Base-by-base conservation (phyloP, 1,140 invertebrate species). In the Trissolcus basalis region DNA sequence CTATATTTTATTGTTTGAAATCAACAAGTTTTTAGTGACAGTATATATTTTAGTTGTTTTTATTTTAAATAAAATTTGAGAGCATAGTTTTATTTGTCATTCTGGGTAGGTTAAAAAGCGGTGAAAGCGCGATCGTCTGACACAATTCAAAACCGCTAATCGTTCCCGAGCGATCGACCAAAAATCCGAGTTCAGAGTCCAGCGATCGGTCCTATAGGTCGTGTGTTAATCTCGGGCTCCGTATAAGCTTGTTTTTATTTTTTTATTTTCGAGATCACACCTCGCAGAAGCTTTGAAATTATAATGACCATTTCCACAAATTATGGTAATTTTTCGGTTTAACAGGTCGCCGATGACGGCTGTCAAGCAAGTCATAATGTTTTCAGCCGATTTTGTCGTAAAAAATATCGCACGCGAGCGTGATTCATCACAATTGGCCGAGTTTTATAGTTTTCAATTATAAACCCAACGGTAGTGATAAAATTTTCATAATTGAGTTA, bases 251-350 rank as follows among this genome's bases (percentile, higher is more conserved):
- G 70, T 73, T 67, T 65, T 61, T 56, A 44, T 67, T 35, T 49
- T 49, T 61, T n/a, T n/a, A n/a, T n/a, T n/a, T n/a, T n/a, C n/a
- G 9, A 61, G 67, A 61, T 73, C 55, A 56, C 63, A 61, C 50
- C 45, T 73, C 44, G 43, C 10, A 50, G 35, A 47, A 53, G 10
- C 69, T 65, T 59, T 72, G 54, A 65, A 72, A 59, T 72, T 54
- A 72, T 71, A 71, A 64, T 72, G 33, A 72, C 55, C 54, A 44
- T 65, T 72, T 39, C 53, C 48, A 59, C 69, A 65, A 72, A 72
- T 72, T 72, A 72, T 72, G 60, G 14, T 73, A 65, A 72, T 73
- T 64, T 33, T 45, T 50, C 50, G 19, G 44, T 61, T 73, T 61
- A 54, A 61, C 54, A 54, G 56, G 56, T 67, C 51, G 48, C 56